Conservation (phyloP, 1,140 invertebrate species). For the Psilanteris sp. region DNA sequence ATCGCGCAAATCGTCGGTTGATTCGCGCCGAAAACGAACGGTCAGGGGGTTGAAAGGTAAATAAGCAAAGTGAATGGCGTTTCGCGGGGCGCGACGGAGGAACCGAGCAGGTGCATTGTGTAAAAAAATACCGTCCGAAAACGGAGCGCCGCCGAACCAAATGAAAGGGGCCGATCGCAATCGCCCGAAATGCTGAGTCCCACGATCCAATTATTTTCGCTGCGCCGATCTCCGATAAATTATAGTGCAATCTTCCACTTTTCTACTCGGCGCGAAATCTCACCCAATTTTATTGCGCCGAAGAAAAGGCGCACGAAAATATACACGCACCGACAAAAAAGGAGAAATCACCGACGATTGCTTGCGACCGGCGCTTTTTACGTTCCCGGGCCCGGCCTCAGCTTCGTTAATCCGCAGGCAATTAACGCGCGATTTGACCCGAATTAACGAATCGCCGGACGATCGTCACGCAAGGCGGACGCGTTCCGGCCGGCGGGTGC, state of each 20-base stretch:
- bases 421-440: too few relatives aligned
- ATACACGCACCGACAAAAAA: neutral
- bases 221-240: conserved; percentile 4
- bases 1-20: neutral
- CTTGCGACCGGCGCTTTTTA: neutral
- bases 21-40: neutral
- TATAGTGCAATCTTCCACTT: conserved; percentile 25
- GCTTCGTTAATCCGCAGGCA: too few relatives aligned
- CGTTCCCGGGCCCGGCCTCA: too few relatives aligned
- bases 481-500: too few relatives aligned
- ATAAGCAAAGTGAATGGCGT: conserved; percentile 11
- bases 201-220: conserved; percentile 62
- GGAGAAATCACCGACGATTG: conserved; percentile 1
- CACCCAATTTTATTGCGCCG: conserved; percentile 6
- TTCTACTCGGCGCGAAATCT: conserved; percentile 19
- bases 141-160: conserved; percentile 11
- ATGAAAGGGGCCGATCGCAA: conserved; percentile 33
- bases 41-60: conserved; percentile 12
- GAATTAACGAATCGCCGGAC: too few relatives aligned
- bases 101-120: conserved; percentile 20
- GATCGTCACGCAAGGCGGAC: too few relatives aligned
- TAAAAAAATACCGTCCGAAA: conserved; percentile 5
- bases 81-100: too few relatives aligned
- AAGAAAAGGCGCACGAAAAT: neutral
- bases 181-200: conserved; percentile 43